phyloP scores from a whole-genome alignment of 2,888 invertebrate species.

The Hesperia comma region DNA sequence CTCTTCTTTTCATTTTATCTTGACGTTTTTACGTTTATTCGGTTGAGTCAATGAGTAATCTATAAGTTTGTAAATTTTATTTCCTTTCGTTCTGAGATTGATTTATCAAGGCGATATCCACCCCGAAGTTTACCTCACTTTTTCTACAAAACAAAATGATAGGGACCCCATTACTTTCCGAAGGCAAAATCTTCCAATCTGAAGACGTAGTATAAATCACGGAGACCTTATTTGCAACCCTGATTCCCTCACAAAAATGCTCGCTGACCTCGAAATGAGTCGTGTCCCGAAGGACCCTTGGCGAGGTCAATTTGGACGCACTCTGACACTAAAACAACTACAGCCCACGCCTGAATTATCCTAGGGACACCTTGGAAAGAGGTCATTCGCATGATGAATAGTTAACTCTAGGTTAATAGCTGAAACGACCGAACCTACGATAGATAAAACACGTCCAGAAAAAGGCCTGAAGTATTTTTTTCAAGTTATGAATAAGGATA shows the following conservation, averaged over 20 bases:
- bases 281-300: conserved; percentile 58
- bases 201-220: conserved; percentile 36
- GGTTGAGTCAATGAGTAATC: conserved; percentile 5
- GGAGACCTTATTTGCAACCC: conserved; percentile 38
- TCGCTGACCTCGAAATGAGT: conserved; percentile 65
- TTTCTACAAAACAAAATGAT: conserved; percentile 17
- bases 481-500: too few species aligned
- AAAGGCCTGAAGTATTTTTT: too few species aligned
- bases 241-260: conserved; percentile 56
- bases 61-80: conserved; percentile 1
- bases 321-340: conserved; percentile 64
- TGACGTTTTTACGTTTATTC: conserved; percentile 2
- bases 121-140: conserved; percentile 8
- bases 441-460: not conserved
- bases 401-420: conserved; percentile 66
- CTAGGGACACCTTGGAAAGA: conserved; percentile 65
- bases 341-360: conserved; percentile 67
- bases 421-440: conserved; percentile 44
- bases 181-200: conserved; percentile 26
- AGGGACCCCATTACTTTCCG: conserved; percentile 17
- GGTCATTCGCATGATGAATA: conserved; percentile 68
- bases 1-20: not conserved
- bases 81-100: not conserved
- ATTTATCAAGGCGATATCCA: conserved; percentile 14
- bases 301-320: conserved; percentile 66